A percentile compares a stretch with the other conserved stretches of the same genome.
Conservation (phyloP, 2,797 vertebrate genomes). For the Pelobates cultripes region DNA sequence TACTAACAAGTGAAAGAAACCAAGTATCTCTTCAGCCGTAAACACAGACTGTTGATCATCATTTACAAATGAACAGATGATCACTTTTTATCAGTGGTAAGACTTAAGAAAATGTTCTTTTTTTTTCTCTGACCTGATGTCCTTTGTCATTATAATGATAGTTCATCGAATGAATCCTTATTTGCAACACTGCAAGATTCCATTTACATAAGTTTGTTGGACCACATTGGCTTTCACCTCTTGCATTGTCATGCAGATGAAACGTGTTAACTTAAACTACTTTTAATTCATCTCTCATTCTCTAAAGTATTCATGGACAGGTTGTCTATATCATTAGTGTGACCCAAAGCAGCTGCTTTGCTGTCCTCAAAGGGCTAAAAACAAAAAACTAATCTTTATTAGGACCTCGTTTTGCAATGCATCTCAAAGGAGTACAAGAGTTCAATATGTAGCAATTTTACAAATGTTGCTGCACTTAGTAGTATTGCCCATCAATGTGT, state of each 20-base stretch:
- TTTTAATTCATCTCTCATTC: slow-evolving; percentile 56
- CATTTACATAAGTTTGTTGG: slow-evolving; percentile 59
- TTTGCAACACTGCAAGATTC: slow-evolving; percentile 60
- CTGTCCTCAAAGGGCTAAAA: slow-evolving; percentile 28
- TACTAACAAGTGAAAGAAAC: slow-evolving; percentile 64
- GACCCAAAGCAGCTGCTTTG: slow-evolving; percentile 50
- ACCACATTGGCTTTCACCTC: slow-evolving; percentile 31
- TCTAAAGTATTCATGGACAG: slow-evolving; percentile 42
- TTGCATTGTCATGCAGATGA: slow-evolving; percentile 50
- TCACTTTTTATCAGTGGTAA: slow-evolving; percentile 62
- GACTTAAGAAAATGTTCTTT: slow-evolving; percentile 65
- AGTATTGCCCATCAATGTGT: slow-evolving; percentile 19
- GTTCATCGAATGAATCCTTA: slow-evolving; percentile 58
- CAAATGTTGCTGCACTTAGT: slow-evolving; percentile 43
- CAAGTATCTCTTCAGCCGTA: slow-evolving; percentile 59
- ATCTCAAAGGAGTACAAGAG: slow-evolving; percentile 44
- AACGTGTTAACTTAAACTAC: slow-evolving; percentile 47
- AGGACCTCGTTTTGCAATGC: slow-evolving; percentile 31
- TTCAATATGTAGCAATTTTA: slow-evolving; percentile 31
- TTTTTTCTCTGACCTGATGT: slow-evolving; percentile 59
- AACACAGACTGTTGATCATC: slow-evolving; percentile 43
- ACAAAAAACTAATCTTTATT: slow-evolving; percentile 40
- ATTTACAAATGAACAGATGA: slow-evolving; percentile 64
- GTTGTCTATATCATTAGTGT: slow-evolving; percentile 55
- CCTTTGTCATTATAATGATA: slow-evolving; percentile 55